phyloP scores from a whole-genome alignment of 2,113 vertebrate species.

The Colaptes auratus region DNA sequence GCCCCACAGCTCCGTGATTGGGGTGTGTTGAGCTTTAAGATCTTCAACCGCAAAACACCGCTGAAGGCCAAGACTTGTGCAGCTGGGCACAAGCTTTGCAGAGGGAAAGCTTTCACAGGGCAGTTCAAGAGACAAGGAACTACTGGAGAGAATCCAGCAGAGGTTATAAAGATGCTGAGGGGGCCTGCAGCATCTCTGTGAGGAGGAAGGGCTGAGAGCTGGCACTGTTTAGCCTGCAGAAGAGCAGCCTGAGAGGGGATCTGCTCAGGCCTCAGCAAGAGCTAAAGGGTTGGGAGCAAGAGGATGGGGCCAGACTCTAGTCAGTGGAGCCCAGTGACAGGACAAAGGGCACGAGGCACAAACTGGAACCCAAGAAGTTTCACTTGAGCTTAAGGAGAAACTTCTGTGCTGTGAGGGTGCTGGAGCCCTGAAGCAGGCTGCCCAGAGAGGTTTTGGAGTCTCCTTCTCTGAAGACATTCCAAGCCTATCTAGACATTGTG shows the following conservation, averaged over 20 bases:
- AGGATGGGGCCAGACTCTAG: background rate
- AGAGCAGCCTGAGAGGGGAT: background rate
- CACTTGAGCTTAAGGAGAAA: too few relatives aligned
- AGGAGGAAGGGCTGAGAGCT: background rate
- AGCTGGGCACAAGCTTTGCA: fast-evolving
- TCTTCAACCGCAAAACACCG: background rate
- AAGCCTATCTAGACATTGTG: background rate
- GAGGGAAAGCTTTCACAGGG: background rate
- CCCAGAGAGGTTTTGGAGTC: too few relatives aligned
- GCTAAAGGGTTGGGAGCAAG: background rate
- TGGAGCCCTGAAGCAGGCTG: too few relatives aligned
- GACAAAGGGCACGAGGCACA: too few relatives aligned
- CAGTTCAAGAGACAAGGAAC: background rate
- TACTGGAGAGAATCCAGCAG: background rate
- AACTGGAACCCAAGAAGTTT: too few relatives aligned
- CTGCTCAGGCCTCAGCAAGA: background rate
- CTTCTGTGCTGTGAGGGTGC: too few relatives aligned
- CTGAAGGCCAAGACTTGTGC: background rate
- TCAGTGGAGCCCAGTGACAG: background rate
- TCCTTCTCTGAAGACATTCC: background rate
- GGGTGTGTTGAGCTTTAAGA: background rate
- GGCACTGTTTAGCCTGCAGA: background rate
- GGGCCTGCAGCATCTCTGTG: background rate
- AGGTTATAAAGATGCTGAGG: background rate
- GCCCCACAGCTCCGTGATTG: background rate